Evolutionary conservation across 1,140 invertebrate genomes (phyloP).

Genomic region (Doryteuthis pealeii): DNA sequence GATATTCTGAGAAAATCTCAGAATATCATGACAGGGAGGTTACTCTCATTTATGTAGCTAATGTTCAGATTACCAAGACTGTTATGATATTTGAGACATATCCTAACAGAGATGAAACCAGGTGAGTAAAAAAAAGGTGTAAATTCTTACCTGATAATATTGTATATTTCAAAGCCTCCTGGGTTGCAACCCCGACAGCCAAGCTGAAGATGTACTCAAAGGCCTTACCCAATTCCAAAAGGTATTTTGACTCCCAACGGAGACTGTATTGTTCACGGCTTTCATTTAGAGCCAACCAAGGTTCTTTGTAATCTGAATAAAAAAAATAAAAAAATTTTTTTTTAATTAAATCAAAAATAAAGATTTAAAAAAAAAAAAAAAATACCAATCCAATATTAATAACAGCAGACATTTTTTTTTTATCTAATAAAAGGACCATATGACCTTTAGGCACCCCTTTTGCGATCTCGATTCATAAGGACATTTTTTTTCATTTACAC

Average conservation of each 20-base stretch:
- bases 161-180: conserved; percentile 76
- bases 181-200: conserved; percentile 70
- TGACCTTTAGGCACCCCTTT: too few species aligned
- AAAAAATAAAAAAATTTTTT: conserved; percentile 5
- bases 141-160: conserved; percentile 66
- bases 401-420: background rate
- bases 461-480: too few species aligned
- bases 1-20: too few species aligned
- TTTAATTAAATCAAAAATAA: too few species aligned
- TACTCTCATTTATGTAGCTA: too few species aligned
- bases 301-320: conserved; percentile 61
- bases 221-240: conserved; percentile 67
- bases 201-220: conserved; percentile 63
- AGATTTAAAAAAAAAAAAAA: conserved; percentile 3
- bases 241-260: conserved; percentile 71
- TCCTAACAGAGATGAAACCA: too few species aligned
- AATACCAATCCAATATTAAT: background rate
- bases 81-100: too few species aligned
- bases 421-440: background rate
- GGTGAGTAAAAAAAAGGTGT: too few species aligned
- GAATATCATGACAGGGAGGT: too few species aligned
- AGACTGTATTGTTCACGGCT: conserved; percentile 73
- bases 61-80: too few species aligned
- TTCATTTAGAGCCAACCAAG: conserved; percentile 68
- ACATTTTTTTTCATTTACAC: too few species aligned